phyloP scores from a whole-genome alignment of 2,888 invertebrate genomes.

The Torymus texanus region DNA sequence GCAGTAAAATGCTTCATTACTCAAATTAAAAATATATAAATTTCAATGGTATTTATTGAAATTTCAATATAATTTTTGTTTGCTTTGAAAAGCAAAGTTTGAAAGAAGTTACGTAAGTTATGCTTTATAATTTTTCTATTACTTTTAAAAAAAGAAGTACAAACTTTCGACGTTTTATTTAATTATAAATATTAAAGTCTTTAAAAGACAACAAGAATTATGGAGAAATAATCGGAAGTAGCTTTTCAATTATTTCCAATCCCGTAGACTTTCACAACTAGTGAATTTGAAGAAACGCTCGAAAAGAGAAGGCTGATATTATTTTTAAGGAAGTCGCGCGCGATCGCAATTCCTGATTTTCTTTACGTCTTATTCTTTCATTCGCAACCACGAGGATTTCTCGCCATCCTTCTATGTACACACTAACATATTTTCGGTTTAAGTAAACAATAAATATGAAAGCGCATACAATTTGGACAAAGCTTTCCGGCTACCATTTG shows the following conservation, averaged over 20 bases:
- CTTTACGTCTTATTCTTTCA: constrained; percentile 38
- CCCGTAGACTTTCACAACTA: constrained; percentile 18
- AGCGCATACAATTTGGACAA: constrained; percentile 14
- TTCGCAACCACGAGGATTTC: constrained; percentile 35
- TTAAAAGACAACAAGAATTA: not conserved
- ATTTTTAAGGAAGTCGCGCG: constrained; percentile 34
- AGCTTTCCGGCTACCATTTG: constrained; percentile 23
- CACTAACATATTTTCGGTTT: not conserved
- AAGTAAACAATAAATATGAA: not conserved
- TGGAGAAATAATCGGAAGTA: constrained; percentile 27
- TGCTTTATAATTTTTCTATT: no score
- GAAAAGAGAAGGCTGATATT: constrained; percentile 41
- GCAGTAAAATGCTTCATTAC: no score
- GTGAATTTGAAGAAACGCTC: constrained; percentile 44
- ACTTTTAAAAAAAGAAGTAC: no score
- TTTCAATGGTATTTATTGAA: no score
- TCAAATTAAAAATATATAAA: no score
- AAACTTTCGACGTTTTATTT: not conserved
- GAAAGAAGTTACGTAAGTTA: no score
- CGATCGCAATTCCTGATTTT: constrained; percentile 40
- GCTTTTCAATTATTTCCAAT: constrained; percentile 3
- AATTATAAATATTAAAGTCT: not conserved
- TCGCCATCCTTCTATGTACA: constrained; percentile 35
- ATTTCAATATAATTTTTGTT: no score
- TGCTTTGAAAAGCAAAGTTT: no score